Percentiles rank a stretch among this genome's conserved stretches.
These are phyloP conservation scores for Nyctibius bracteatus DNA, from an alignment of 2,113 vertebrate species.

Conservation along the genomic window DNA sequence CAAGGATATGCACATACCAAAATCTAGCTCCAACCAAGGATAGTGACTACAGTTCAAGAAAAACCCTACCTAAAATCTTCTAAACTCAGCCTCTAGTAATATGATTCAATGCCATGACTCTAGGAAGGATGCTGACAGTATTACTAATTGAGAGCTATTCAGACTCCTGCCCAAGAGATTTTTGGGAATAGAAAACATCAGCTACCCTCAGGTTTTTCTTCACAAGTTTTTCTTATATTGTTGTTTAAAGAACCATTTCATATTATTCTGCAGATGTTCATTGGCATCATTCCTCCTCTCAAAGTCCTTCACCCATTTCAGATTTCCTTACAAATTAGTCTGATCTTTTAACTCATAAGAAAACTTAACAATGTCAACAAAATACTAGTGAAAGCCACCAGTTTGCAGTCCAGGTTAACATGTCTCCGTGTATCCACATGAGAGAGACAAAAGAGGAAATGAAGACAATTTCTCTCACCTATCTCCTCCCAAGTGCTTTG, in stretches of 20 bases:
- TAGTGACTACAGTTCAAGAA: background rate
- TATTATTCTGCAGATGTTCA: no score
- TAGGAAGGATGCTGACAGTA: background rate
- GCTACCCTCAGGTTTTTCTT: no score
- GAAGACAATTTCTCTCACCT: background rate
- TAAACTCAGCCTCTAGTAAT: slow-evolving; percentile 2
- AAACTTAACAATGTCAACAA: background rate
- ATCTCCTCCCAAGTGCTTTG: background rate
- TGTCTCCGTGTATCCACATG: background rate
- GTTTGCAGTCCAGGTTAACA: background rate
- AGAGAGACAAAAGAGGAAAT: background rate
- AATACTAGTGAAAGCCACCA: background rate
- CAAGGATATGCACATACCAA: no score
- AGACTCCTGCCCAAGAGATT: no score
- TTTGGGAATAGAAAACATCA: no score
- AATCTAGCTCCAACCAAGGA: background rate
- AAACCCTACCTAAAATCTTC: background rate
- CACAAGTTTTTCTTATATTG: no score
- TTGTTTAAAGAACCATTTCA: no score
- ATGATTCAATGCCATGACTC: background rate
- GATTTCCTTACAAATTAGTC: no score
- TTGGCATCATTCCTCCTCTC: no score
- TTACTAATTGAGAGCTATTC: no score
- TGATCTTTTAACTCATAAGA: no score
- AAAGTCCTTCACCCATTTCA: no score